Conservation (phyloP, 2,113 vertebrate genomes). For the Opisthocomus hoazin region DNA sequence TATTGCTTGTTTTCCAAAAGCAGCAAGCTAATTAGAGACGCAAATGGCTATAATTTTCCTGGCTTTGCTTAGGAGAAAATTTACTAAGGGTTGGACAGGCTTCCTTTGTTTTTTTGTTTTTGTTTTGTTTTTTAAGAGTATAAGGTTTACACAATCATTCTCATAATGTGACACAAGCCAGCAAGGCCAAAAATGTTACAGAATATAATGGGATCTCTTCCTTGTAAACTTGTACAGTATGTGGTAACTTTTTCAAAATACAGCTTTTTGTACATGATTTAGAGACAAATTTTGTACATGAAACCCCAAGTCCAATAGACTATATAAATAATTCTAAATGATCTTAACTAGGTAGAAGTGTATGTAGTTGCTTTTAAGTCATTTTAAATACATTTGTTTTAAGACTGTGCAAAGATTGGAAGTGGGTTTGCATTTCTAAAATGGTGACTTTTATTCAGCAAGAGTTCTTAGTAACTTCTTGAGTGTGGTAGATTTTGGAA, state of each 20-base stretch:
- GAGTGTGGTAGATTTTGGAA: constrained; percentile 82
- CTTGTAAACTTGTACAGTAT: constrained; percentile 97
- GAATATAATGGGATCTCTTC: constrained; percentile 80
- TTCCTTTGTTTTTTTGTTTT: constrained; percentile 55
- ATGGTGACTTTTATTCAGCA: constrained; percentile 76
- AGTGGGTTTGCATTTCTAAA: constrained; percentile 80
- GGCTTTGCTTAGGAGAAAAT: constrained; percentile 70
- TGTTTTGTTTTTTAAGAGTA: constrained; percentile 72
- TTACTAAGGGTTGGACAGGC: constrained; percentile 64
- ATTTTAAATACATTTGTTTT: constrained; percentile 78
- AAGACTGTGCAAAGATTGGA: constrained; percentile 81
- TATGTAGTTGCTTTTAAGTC: constrained; percentile 80
- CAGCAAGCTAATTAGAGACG: constrained; percentile 63
- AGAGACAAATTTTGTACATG: constrained; percentile 86
- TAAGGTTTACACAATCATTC: constrained; percentile 81
- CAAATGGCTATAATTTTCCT: constrained; percentile 70
- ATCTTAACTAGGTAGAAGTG: constrained; percentile 72
- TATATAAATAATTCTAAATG: constrained; percentile 83
- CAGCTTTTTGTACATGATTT: constrained; percentile 87
- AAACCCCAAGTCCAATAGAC: constrained; percentile 74
- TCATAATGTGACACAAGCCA: constrained; percentile 81
- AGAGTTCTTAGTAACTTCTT: constrained; percentile 81
- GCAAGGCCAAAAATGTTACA: constrained; percentile 81
- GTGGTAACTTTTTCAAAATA: constrained; percentile 83
- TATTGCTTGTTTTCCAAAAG: constrained; percentile 75